phyloP scores from a whole-genome alignment of 2,113 vertebrate genomes.

The Misgurnus mizolepis region DNA sequence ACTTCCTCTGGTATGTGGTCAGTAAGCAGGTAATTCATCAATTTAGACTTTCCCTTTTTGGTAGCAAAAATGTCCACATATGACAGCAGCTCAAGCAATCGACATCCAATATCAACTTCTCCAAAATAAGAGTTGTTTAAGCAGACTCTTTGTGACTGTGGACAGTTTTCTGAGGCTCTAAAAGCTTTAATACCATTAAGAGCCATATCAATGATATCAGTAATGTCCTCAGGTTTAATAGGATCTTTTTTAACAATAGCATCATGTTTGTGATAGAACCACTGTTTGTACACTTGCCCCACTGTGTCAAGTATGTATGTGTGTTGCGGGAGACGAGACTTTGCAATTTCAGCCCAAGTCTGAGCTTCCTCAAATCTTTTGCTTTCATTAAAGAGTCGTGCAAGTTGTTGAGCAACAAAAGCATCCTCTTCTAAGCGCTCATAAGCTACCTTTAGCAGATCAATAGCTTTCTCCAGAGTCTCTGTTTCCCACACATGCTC shows the following conservation, averaged over 20 bases:
- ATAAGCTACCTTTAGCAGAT: constrained; percentile 70
- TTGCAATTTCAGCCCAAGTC: constrained; percentile 75
- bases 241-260: constrained; percentile 49
- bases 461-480: constrained; percentile 69
- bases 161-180: constrained; percentile 67
- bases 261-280: constrained; percentile 73
- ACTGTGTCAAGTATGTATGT: constrained; percentile 82
- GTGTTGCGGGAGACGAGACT: constrained; percentile 65
- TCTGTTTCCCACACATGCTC: constrained; percentile 72
- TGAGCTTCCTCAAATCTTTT: constrained; percentile 76
- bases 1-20: constrained; percentile 75
- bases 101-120: constrained; percentile 78
- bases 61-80: constrained; percentile 66
- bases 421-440: constrained; percentile 71
- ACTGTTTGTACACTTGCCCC: constrained; percentile 81
- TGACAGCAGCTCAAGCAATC: constrained; percentile 73
- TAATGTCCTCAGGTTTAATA: constrained; percentile 40
- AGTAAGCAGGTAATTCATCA: constrained; percentile 74
- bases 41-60: constrained; percentile 60
- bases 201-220: constrained; percentile 69
- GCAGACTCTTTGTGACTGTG: constrained; percentile 65
- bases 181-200: constrained; percentile 78
- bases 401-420: constrained; percentile 82
- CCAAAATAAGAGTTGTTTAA: constrained; percentile 73
- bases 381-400: constrained; percentile 73